Evolutionary conservation across 2,113 vertebrate species (phyloP).

Genomic region (Hyperoodon ampullatus): DNA sequence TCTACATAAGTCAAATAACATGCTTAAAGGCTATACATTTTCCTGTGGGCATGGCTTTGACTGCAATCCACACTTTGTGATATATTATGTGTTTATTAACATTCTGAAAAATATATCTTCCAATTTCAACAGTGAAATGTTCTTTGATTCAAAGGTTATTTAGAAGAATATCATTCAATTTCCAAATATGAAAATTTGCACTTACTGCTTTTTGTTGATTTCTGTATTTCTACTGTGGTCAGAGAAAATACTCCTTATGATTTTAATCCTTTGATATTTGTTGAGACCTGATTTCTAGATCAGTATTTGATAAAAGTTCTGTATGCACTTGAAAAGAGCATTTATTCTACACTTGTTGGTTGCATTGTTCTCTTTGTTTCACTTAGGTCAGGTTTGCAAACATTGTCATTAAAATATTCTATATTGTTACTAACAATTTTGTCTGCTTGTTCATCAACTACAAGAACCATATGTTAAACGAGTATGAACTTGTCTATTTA

Average conservation of each 20-base stretch:
- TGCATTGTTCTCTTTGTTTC: neutral
- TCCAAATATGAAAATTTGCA: constrained; percentile 19
- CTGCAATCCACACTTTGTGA: neutral
- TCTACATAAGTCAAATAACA: neutral
- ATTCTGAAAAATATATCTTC: neutral
- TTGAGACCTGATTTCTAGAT: neutral
- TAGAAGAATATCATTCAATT: neutral
- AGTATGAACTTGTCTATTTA: neutral
- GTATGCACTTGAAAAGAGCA: neutral
- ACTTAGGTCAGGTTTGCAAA: neutral
- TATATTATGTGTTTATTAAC: neutral
- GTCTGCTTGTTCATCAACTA: neutral
- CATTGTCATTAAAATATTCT: neutral
- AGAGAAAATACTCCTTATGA: neutral
- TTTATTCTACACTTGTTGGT: neutral
- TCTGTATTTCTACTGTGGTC: neutral
- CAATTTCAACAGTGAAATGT: neutral
- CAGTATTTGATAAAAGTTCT: neutral
- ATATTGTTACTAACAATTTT: neutral
- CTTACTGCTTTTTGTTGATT: neutral
- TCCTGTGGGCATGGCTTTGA: neutral
- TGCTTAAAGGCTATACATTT: neutral
- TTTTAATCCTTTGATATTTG: neutral
- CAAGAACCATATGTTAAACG: neutral
- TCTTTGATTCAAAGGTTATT: constrained; percentile 3